Conservation (phyloP, 2,888 invertebrate species). For the Melolontha melolontha region DNA sequence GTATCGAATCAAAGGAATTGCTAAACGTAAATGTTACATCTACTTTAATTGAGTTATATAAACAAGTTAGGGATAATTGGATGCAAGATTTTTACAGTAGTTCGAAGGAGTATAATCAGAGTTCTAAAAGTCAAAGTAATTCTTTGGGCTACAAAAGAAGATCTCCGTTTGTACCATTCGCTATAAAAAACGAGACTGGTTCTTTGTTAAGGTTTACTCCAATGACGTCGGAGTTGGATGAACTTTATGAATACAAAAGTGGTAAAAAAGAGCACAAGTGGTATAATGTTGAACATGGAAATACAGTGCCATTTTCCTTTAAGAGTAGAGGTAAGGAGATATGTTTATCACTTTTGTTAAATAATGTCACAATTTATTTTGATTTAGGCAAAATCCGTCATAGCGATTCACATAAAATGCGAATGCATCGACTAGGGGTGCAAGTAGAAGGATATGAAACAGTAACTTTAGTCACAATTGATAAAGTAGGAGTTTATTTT, state of each 20-base stretch:
- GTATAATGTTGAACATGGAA: conserved; percentile 79
- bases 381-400: conserved; percentile 72
- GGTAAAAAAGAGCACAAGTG: conserved; percentile 70
- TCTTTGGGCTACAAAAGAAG: conserved; percentile 78
- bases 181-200: conserved; percentile 92
- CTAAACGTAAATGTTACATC: conserved; percentile 91
- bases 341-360: conserved; percentile 35
- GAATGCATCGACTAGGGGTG: conserved; percentile 89
- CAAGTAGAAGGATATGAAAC: conserved; percentile 91
- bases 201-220: conserved; percentile 88
- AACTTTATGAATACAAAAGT: conserved; percentile 62
- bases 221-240: conserved; percentile 74
- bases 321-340: conserved; percentile 72
- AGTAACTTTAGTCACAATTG: conserved; percentile 91
- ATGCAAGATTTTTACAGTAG: conserved; percentile 78
- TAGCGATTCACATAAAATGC: conserved; percentile 80
- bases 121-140: conserved; percentile 57
- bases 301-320: conserved; percentile 88
- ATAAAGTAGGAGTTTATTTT: conserved; percentile 95
- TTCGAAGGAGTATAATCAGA: conserved; percentile 37
- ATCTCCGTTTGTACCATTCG: conserved; percentile 95
- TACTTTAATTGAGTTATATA: conserved; percentile 85
- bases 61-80: conserved; percentile 88
- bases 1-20: conserved; percentile 76
- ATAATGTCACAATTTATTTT: background rate